Evolutionary conservation across 2,888 invertebrate species (phyloP), one percentile per base, ranked within the genome.

Genomic region (Chaetoderma sp.): DNA sequence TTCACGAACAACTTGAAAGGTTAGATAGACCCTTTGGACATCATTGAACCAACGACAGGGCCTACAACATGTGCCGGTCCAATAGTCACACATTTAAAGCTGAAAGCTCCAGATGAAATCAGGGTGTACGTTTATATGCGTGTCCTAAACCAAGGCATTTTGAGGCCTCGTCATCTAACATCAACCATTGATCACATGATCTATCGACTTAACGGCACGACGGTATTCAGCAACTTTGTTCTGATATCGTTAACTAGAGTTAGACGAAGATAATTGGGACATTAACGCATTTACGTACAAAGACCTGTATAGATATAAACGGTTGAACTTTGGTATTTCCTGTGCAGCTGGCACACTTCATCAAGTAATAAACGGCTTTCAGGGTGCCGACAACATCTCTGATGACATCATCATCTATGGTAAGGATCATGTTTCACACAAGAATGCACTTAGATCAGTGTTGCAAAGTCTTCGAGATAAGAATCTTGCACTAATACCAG

Each of bases 381-480:
- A 65, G 30, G 60, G 60, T 18, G 44, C 42, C 33, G 32, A 62
- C 6, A 70, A 72, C 25, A 56, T 67, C 16, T 49, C 28, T 10
- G 67, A 72, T 60, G 62, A 71, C 32, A 58, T 66, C 8, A 62
- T 65, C 28, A 52, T 72, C n/a, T 55, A 44, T 50, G 69, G 61
- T 13, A 36, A 52, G 30, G 56, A 27, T 36, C 33, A 60, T n/a
- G 36, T 45, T 10, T 62, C 63, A 23, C 60, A 67, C 28, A 65
- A 71, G 28, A 50, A 28, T 21, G n/a, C 27, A 8, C 27, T 68
- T 16, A 42, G 60, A 10, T 21, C 32, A 28, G 33, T 59, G 8
- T 36, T 71, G 5, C 33, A 45, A 21, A 23, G 30, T 28, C 44
- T 71, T 1, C 13, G 54, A 25, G 55, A 62, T 45, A 60, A 50